Conservation (phyloP, 2,888 invertebrate genomes). For the Antheraea yamamai region DNA sequence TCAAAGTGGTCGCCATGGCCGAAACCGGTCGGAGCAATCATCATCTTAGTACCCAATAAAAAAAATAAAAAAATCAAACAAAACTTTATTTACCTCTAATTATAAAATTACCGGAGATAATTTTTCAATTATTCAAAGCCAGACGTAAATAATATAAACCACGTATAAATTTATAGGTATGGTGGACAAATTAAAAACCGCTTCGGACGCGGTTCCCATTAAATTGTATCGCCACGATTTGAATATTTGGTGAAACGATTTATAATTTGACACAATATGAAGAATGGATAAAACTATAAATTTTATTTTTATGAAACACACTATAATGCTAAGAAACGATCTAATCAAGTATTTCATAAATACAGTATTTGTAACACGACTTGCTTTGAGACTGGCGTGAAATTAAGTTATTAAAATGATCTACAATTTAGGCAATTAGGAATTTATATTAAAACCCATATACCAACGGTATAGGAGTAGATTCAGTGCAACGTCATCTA, state of each 20-base stretch:
- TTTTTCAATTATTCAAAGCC: not conserved
- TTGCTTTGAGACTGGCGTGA: not conserved
- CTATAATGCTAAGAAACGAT: not conserved
- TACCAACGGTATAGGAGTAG: too few species aligned
- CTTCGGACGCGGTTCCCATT: not conserved
- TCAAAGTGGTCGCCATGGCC: too few species aligned
- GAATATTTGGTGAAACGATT: not conserved
- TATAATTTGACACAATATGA: not conserved
- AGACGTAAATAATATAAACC: not conserved
- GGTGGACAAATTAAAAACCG: conserved; percentile 9
- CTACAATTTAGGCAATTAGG: not conserved
- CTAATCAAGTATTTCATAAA: not conserved
- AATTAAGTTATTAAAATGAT: not conserved
- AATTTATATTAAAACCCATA: too few species aligned
- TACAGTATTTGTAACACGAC: not conserved
- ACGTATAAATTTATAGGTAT: not conserved
- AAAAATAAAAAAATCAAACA: too few species aligned
- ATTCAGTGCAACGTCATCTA: too few species aligned
- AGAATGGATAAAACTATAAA: conserved; percentile 3
- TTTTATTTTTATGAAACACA: not conserved
- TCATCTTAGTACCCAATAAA: too few species aligned
- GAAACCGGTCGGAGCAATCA: too few species aligned
- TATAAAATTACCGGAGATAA: conserved; percentile 5
- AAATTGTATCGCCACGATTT: conserved; percentile 1
- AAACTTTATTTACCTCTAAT: not conserved